Conservation (phyloP, 2,797 vertebrate species). For the Liparis tanakae region DNA sequence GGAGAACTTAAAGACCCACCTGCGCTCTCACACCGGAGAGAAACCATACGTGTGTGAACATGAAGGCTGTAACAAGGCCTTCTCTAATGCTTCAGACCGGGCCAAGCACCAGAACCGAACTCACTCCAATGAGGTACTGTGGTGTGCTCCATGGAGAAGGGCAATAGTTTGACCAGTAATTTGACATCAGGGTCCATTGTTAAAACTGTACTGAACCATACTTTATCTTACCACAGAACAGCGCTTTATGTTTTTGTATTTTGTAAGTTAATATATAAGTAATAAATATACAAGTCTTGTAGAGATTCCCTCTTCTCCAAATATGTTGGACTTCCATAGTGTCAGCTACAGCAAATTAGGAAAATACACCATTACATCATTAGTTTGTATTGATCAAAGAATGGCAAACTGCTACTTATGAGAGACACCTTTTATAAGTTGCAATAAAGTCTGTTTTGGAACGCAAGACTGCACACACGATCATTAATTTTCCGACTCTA, state of each 20-base stretch:
- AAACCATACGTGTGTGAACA: constrained; percentile 99
- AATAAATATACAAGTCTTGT: neutral
- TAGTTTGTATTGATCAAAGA: neutral
- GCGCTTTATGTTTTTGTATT: neutral
- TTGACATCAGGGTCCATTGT: neutral
- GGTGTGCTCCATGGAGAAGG: neutral
- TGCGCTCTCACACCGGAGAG: constrained; percentile 97
- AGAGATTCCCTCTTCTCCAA: neutral
- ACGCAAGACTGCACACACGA: neutral
- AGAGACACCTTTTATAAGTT: neutral
- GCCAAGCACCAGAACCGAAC: constrained; percentile 99
- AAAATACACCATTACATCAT: neutral
- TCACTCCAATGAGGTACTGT: constrained; percentile 88
- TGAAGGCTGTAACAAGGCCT: constrained; percentile 97
- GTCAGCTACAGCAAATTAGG: neutral
- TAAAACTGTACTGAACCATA: neutral
- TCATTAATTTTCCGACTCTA: too few relatives aligned
- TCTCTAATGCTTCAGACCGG: constrained; percentile 96
- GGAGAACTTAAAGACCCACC: constrained; percentile 97
- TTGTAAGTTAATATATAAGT: neutral
- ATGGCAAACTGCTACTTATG: neutral
- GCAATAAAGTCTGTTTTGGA: neutral
- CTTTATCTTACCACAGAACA: neutral
- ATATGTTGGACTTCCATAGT: neutral
- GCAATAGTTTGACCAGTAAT: neutral